Evolutionary conservation across 2,797 vertebrate genomes (phyloP), one percentile per base, ranked within the genome.

Genomic region (Sebastes hubbsi): DNA sequence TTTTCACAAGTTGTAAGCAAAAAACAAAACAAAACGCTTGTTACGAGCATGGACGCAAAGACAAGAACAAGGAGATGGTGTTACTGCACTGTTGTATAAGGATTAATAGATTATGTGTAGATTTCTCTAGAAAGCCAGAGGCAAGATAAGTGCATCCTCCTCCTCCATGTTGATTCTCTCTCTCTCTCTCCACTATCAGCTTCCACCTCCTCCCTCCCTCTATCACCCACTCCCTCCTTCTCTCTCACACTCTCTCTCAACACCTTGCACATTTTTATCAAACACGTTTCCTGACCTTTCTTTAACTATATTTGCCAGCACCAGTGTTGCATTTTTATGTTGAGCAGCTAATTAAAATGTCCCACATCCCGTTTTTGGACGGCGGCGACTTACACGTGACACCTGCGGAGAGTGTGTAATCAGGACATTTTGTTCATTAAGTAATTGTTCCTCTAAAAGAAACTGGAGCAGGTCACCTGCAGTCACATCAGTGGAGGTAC

Each of bases 111-210:
- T 77, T 72, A 81, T 69, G 68, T 83, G 78, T 62, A 70, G 52
- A 87, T 87, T 52, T 70, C 70, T 87, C 20, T 42, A 59, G 56
- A 85, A 83, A 84, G 73, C 66, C 24, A 68, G 58, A 32, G 75
- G 78, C 75, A 85, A 75, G 78, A 85, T 30, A 77, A 90, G 87
- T 63, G 81, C 70, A 75, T 76, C 80, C 74, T 83, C 82, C 81
- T 86, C 83, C 79, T 87, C 77, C 69, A 77, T 64, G 80, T 84
- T 83, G 85, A 81, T 82, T 85, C 80, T 80, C 72, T 24, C 76
- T 73, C 76, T 73, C 82, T 78, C 62, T 70, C 72, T 72, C 74
- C 76, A 81, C 64, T 72, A 81, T 77, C 78, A 80, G 72, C 88
- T 67, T 83, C 82, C 77, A 78, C 81, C 81, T 76, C 81, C 32